These are phyloP conservation scores for Gryllus bimaculatus DNA, from an alignment of 1,140 invertebrate species.

Conservation along the genomic window DNA sequence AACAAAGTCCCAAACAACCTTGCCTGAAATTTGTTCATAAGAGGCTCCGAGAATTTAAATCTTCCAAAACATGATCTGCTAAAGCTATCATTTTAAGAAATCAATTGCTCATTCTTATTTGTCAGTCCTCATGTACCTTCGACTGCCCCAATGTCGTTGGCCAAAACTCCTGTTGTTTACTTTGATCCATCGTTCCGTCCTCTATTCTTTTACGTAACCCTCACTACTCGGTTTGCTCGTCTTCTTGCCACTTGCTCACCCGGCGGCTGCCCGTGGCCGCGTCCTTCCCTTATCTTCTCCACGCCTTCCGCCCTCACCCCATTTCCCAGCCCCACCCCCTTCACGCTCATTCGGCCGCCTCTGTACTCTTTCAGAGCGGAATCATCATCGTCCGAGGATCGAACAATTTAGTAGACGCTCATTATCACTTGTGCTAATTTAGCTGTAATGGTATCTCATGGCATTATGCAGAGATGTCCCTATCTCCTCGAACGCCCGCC, in stretches of 20 bases:
- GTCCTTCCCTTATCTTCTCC: neutral
- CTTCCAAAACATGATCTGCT: too few species aligned
- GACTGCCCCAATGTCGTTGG: too few species aligned
- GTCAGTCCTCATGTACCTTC: too few species aligned
- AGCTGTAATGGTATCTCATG: neutral
- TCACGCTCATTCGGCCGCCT: neutral
- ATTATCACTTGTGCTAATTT: neutral
- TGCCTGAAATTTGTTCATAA: too few species aligned
- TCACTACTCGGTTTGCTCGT: neutral
- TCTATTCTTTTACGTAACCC: neutral
- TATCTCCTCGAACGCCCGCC: neutral
- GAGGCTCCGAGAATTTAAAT: too few species aligned
- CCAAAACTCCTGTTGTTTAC: too few species aligned
- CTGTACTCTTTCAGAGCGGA: too few species aligned
- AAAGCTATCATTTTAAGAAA: too few species aligned
- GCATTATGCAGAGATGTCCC: neutral
- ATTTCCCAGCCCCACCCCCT: neutral
- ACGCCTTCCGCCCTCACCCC: neutral
- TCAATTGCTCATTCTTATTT: too few species aligned
- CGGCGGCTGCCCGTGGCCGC: too few species aligned
- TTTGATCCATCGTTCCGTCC: too few species aligned
- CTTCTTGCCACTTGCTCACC: neutral
- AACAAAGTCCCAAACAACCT: too few species aligned
- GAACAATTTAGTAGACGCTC: neutral
- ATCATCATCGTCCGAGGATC: neutral